Base-by-base conservation (phyloP, 2,888 invertebrate genomes). In the Drosophila cognata region DNA sequence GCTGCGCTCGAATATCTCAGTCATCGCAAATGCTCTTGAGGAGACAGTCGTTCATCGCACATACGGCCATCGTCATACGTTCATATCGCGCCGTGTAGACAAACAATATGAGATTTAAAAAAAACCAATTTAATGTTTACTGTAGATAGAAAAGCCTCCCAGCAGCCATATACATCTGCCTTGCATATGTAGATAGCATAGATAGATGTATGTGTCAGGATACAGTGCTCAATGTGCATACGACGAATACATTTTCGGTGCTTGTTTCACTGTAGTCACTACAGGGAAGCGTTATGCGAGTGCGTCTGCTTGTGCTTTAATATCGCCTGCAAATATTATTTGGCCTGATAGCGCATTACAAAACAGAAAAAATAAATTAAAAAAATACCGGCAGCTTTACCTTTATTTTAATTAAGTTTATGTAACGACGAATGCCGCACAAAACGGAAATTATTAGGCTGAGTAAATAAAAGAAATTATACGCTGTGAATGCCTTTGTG, bases 11-110 rank as follows among this genome's bases (percentile, higher is more conserved):
- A 35, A 52, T 35, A 57, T 72, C 75, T 60, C 82, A 89, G 90
- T 89, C 89, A 75, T 80, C 78, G 71, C 79, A 71, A 82, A 82
- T 69, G 80, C 72, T 77, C 81, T 87, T 69, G 78, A 62, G 69
- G 79, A 77, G 71, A 67, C 77, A 75, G 89, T 84, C 81, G 67
- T 68, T 66, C 66, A 66, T 61, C 46, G 46, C 46, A 25, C 46
- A 25, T 16, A 25, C 25, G 8, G 25, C 72, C n/a, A 29, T 77
- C 69, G 51, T 75, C 70, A 59, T 36, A 53, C 46, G 25, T 63
- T 71, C 31, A 51, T 52, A 59, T 52, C 68, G 72, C 36, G 71
- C 41, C 64, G 66, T 62, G 51, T 68, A 25, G 35, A 21, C 31
- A 66, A 35, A 53, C 59, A 78, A 68, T 55, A 53, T 67, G 71